Evolutionary conservation across 2,888 invertebrate genomes (phyloP), one percentile per base, ranked within the genome.

Genomic region (Dilophus febrilis): DNA sequence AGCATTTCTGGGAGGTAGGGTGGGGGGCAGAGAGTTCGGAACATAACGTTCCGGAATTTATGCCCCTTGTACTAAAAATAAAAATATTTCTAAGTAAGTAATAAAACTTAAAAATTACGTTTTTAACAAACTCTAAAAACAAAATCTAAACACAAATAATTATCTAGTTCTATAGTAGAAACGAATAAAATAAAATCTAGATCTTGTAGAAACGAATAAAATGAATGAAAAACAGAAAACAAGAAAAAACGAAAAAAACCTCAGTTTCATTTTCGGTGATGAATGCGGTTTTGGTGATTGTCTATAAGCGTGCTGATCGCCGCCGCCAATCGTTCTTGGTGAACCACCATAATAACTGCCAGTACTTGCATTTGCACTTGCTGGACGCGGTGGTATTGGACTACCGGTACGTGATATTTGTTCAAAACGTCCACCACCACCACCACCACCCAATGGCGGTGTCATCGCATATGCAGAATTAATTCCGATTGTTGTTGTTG

Each of bases 201-300:
- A n/a, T n/a, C n/a, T n/a, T n/a, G n/a, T n/a, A n/a, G n/a, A n/a
- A n/a, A n/a, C n/a, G n/a, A n/a, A n/a, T n/a, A n/a, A n/a, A n/a
- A n/a, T n/a, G n/a, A n/a, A n/a, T n/a, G 22, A 22, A 42, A 38
- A 26, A 36, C 40, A 35, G 33, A 41, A 11, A 12, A 35, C 32
- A 42, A 37, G 19, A 42, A 35, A 42, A 43, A 38, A 35, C 14
- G 30, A 42, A 42, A 36, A 41, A 37, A 52, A 87, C 87, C 88
- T 87, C 63, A 88, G 71, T 68, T 90, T 88, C 78, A 90, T 81
- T 70, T 88, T 88, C 46, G 88, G 88, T 53, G 86, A 87, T 50
- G 82, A 79, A 53, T 84, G 85, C 46, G 79, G 74, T 51, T 71
- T 68, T 22, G 71, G 67, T 40, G 71, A 67, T 48, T 67, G 71